A percentile compares a stretch with the other conserved stretches of the same genome.
These are phyloP conservation scores for Orius insidiosus DNA, from an alignment of 1,140 invertebrate genomes.

Conservation along the genomic window DNA sequence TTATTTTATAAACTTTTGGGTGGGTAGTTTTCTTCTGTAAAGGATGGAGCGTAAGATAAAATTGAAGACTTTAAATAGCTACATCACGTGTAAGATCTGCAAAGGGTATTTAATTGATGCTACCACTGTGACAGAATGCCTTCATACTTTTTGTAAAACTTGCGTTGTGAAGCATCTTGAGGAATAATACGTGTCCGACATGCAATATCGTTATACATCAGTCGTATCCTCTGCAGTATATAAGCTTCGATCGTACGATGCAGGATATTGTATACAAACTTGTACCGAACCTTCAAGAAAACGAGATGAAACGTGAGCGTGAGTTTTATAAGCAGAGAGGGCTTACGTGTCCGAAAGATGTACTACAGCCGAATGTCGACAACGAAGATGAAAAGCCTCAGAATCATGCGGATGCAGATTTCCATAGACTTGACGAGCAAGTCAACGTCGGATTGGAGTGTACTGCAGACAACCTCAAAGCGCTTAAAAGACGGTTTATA, in stretches of 20 bases:
- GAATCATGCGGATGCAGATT: conserved; percentile 69
- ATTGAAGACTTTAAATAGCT: conserved; percentile 75
- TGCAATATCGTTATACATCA: conserved; percentile 95
- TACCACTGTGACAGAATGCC: conserved; percentile 91
- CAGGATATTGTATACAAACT: conserved; percentile 98
- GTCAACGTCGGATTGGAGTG: conserved; percentile 81
- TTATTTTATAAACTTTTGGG: no score
- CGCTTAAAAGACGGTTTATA: conserved; percentile 74
- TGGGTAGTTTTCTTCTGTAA: no score
- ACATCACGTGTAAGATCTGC: conserved; percentile 91
- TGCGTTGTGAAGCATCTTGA: conserved; percentile 94
- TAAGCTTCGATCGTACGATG: conserved; percentile 94
- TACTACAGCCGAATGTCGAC: conserved; percentile 45
- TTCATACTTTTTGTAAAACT: conserved; percentile 96
- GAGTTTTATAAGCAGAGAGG: conserved; percentile 73
- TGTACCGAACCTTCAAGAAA: conserved; percentile 78
- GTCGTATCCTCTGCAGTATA: conserved; percentile 89
- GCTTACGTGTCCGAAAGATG: conserved; percentile 74
- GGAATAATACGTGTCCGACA: conserved; percentile 92
- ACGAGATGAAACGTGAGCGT: conserved; percentile 63
- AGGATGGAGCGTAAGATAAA: conserved; percentile 76
- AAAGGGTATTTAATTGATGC: conserved; percentile 92
- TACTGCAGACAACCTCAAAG: conserved; percentile 64
- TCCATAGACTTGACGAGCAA: conserved; percentile 90
- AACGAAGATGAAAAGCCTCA: conserved; percentile 46